phyloP scores from a whole-genome alignment of 2,797 vertebrate genomes.

The Centroberyx gerrardi region DNA sequence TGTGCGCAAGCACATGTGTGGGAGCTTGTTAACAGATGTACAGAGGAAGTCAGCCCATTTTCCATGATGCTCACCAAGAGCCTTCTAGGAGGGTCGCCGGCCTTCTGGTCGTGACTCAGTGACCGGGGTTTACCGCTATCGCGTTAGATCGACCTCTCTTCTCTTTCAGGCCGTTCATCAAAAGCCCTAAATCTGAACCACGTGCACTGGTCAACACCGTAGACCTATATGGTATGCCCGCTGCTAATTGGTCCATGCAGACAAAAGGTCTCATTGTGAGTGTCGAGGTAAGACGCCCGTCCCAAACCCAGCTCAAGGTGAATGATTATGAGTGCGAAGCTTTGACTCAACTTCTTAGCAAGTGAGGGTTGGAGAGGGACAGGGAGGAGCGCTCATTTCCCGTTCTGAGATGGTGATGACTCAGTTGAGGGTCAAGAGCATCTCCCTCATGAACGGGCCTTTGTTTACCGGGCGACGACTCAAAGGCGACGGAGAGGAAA shows the following conservation, averaged over 20 bases:
- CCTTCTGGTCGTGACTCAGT: background rate
- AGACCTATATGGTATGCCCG: conserved; percentile 17
- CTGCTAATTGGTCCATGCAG: conserved; percentile 9
- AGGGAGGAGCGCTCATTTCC: no score
- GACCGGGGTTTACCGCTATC: background rate
- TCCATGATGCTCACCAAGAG: conserved; percentile 55
- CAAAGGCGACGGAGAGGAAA: no score
- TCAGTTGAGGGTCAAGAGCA: no score
- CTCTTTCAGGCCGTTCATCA: no score
- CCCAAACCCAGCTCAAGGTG: conserved; percentile 55
- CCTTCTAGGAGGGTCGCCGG: conserved; percentile 42
- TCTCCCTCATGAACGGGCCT: no score
- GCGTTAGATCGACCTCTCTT: conserved; percentile 40
- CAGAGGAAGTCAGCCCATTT: conserved; percentile 46
- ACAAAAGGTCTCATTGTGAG: conserved; percentile 62
- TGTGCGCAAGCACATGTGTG: conserved; percentile 32
- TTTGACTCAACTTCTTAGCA: conserved; percentile 9
- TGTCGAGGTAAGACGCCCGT: conserved; percentile 7
- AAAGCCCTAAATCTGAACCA: conserved; percentile 35
- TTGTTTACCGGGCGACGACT: no score
- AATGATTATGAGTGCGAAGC: conserved; percentile 45
- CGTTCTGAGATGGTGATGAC: no score
- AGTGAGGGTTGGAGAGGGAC: background rate
- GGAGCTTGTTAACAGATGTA: conserved; percentile 41
- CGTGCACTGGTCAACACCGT: conserved; percentile 33